A percentile compares a stretch with the other conserved stretches of the same genome.
phyloP scores from a whole-genome alignment of 92 coral and sea anemone genomes.

The Parazoanthus darwini region DNA sequence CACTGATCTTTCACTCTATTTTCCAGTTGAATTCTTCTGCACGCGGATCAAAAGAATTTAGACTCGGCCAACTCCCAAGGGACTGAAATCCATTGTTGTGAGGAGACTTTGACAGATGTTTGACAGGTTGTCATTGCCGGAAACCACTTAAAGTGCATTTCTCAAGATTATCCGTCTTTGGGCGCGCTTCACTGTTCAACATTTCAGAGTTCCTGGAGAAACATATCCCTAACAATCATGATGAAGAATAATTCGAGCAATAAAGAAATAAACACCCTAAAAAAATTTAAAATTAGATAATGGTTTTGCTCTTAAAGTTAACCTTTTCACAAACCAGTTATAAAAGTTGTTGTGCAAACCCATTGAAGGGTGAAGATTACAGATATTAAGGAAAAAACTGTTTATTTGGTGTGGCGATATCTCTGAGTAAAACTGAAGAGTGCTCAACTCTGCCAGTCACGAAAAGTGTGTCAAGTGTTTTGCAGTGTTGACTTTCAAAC shows the following conservation, averaged over 20 bases:
- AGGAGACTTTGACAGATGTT: constrained; percentile 53
- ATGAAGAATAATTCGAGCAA: not conserved
- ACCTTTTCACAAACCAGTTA: not conserved
- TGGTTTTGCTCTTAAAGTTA: not conserved
- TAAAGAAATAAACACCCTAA: not conserved
- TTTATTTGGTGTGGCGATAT: not conserved
- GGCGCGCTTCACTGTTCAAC: not conserved
- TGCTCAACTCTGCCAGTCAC: not conserved
- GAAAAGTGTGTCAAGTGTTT: not conserved
- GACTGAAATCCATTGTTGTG: constrained; percentile 49
- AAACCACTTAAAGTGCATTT: constrained; percentile 39
- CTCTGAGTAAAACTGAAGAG: not conserved
- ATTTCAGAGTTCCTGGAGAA: constrained; percentile 7
- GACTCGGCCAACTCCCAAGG: constrained; percentile 58
- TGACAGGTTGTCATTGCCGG: constrained; percentile 60
- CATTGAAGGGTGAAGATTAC: too few relatives aligned
- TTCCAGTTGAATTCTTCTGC: not conserved
- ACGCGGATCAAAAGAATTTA: constrained; percentile 28
- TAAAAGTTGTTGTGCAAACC: not conserved
- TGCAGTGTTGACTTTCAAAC: constrained; percentile 33
- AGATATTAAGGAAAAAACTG: too few relatives aligned
- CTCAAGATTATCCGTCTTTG: constrained; percentile 4
- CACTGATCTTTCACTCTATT: not conserved
- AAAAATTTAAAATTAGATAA: not conserved
- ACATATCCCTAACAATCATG: not conserved